Conservation (phyloP, 2,888 invertebrate genomes). For the Orthosia gracilis region DNA sequence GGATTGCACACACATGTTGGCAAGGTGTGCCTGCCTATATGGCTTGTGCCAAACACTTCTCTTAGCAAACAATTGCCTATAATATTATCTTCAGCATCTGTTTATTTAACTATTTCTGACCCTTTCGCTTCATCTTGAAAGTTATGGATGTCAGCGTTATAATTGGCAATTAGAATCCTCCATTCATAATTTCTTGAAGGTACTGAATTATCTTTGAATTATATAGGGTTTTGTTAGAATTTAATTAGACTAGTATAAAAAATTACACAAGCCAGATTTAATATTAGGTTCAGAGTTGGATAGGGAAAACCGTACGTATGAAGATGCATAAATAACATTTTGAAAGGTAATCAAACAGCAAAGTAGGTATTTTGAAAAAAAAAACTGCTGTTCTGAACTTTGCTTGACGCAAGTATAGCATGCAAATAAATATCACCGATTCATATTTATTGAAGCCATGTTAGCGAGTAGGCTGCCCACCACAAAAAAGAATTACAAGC, state of each 20-base stretch:
- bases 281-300: no score
- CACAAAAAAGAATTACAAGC: constrained; percentile 20
- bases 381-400: background rate
- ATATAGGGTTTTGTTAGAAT: background rate
- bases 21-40: constrained; percentile 87
- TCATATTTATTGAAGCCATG: constrained; percentile 30
- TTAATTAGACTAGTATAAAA: background rate
- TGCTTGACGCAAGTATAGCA: background rate
- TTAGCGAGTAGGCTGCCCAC: background rate
- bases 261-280: background rate
- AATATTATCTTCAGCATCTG: constrained; percentile 81
- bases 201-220: background rate
- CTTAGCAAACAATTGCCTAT: constrained; percentile 78
- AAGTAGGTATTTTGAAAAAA: background rate
- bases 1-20: constrained; percentile 89
- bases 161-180: constrained; percentile 3
- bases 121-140: constrained; percentile 48
- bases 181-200: background rate
- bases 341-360: background rate
- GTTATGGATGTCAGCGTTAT: constrained; percentile 12
- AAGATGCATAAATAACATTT: background rate
- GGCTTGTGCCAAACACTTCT: constrained; percentile 88
- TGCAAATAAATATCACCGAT: background rate
- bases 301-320: background rate
- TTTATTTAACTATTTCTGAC: constrained; percentile 69